Base-by-base conservation (phyloP, 30 jellyfish, hydroid and myxozoan genomes). In the Catostylus mosaicus region DNA sequence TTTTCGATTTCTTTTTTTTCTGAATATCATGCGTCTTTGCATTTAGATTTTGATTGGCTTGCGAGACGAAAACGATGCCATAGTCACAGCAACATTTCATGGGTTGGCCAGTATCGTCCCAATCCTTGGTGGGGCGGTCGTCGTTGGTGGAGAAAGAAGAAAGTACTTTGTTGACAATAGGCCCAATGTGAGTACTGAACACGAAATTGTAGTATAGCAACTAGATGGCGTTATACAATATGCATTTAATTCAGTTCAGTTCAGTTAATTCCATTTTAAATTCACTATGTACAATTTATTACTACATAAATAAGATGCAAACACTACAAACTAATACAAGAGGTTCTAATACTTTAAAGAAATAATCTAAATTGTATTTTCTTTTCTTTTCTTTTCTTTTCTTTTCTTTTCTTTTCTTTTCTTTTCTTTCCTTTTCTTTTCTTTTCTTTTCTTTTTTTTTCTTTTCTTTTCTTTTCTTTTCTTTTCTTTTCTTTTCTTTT, bases 11-110 rank as follows among this genome's bases (percentile, higher is more conserved):
- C 0, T 16, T 14, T 67, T 40, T 10, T 34, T 20, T 36, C 77
- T 71, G 31, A 36, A 0, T 1, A 7, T 19, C 34, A 16, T 59
- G 38, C 40, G 19, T 36, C 27, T 45, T 56, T 47, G 7, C 27
- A 33, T 75, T 40, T 35, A 94, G 99, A 68, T 88, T 64, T 80
- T 94, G 52, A 67, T 78, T 45, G 99, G 99, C 14, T 43, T 94
- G 29, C 78, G 91, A n/a, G 99, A 94, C 51, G 78, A 43, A 26
- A 84, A 83, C 85, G 96, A 94, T 72, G 94, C 75, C 20, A 73
- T 94, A 26, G 99, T 94, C 46, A 18, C 96, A 2, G 97, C 99
- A 1, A 94, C 99, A 35, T 86, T 94, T 76, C 92, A 88, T 37
- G 99, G 96, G 1, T 67, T 94, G 56, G 89, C 97, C 27, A 29